Conservation (phyloP, 1,140 invertebrate genomes). For the Portunus trituberculatus region DNA sequence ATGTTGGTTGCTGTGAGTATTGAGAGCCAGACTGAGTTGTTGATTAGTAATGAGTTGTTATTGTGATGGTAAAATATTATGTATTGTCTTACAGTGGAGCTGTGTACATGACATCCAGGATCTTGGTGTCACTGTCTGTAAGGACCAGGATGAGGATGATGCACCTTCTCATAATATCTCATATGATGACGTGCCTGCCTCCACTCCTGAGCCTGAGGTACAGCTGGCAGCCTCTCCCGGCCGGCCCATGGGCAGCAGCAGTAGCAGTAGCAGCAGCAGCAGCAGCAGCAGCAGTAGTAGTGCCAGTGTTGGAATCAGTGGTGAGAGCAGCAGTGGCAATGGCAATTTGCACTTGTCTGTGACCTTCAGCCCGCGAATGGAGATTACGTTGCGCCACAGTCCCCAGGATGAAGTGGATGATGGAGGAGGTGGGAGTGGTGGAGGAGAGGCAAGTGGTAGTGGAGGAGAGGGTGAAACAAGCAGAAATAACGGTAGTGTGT, state of each 20-base stretch:
- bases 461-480: constrained; percentile 6
- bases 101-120: constrained; percentile 96
- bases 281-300: constrained; percentile 47
- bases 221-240: constrained; percentile 57
- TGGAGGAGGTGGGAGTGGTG: constrained; percentile 49
- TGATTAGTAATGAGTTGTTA: neutral
- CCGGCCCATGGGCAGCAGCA: constrained; percentile 28
- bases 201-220: constrained; percentile 63
- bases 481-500: constrained; percentile 33
- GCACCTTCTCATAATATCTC: constrained; percentile 33
- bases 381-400: constrained; percentile 68
- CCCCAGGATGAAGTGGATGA: constrained; percentile 59
- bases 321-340: constrained; percentile 59
- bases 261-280: constrained; percentile 42
- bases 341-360: constrained; percentile 64
- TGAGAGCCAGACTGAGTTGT: neutral
- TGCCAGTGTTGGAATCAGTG: constrained; percentile 16
- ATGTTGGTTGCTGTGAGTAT: neutral
- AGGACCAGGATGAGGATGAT: constrained; percentile 70
- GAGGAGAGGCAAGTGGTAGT: constrained; percentile 44
- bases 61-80: neutral
- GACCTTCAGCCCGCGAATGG: constrained; percentile 69
- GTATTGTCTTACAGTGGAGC: constrained; percentile 86
- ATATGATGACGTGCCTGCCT: constrained; percentile 62
- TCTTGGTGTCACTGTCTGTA: constrained; percentile 79